Evolutionary conservation across 2,113 vertebrate genomes (phyloP), one percentile per base, ranked within the genome.

Genomic region (Osmerus mordax): DNA sequence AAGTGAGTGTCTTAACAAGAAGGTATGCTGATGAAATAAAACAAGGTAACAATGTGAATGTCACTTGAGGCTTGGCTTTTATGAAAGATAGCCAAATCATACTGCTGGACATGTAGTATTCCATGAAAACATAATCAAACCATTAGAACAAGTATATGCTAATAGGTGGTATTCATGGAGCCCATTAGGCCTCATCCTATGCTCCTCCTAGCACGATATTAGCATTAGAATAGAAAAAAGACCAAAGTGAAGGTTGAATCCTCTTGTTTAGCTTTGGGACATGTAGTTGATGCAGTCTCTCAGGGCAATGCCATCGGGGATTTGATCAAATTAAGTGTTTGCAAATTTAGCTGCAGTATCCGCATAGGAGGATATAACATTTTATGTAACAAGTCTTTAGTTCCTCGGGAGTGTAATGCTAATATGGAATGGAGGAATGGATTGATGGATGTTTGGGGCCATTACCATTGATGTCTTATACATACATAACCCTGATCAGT

Each of bases 91-190:
- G 14, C 7, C 14, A 63, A 4, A 28, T 63, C 23, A 41, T 19
- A 36, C 63, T 36, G 63, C 18, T 32, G 13, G 29, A n/a, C 16
- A 47, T 36, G 29, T 47, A 18, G 63, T 15, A 32, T 36, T 3
- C 32, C 64, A 69, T 71, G 72, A 56, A 71, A 73, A 70, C n/a
- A 1, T 71, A 52, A 62, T 77, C 64, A 72, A 68, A 74, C 75
- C 81, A 68, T 79, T 67, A 72, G 41, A 63, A 70, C 71, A 67
- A 36, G 67, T 41, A 72, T 58, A 53, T 65, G 72, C 77, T 56
- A 67, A 19, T 51, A n/a, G 51, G 65, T 72, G 23, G 32, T 71
- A 76, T 69, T 67, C 69, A 77, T 18, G 64, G 41, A 72, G 54
- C 69, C 77, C 78, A 74, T 74, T 69, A 32, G 25, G 41, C 29